phyloP scores from a whole-genome alignment of 1,140 invertebrate genomes.

The Nylanderia fulva region DNA sequence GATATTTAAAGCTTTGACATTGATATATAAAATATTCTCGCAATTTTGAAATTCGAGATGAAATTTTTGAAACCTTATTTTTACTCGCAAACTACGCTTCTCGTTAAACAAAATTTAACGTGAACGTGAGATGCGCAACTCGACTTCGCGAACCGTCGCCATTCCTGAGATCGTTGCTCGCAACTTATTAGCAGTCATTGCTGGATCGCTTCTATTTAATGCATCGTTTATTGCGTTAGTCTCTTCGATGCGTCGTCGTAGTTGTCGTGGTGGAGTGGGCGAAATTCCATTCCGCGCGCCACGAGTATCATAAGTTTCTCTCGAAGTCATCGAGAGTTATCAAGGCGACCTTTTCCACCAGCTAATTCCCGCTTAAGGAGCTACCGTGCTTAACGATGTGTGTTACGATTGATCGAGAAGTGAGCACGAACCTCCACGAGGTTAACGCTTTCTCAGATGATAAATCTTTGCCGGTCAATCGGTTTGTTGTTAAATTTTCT shows the following conservation, averaged over 20 bases:
- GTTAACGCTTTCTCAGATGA: conserved; percentile 52
- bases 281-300: conserved; percentile 51
- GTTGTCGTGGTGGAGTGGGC: conserved; percentile 36
- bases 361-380: conserved; percentile 50
- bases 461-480: conserved; percentile 40
- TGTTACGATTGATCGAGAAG: conserved; percentile 55
- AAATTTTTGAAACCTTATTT: background rate
- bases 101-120: background rate
- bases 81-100: no score
- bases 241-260: conserved; percentile 38
- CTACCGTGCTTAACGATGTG: conserved; percentile 53
- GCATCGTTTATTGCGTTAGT: conserved; percentile 63
- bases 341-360: conserved; percentile 33
- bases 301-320: conserved; percentile 52
- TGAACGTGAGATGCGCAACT: no score
- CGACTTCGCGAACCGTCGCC: background rate
- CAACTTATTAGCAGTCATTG: conserved; percentile 53
- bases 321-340: conserved; percentile 54
- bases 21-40: no score
- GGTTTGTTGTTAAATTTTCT: conserved; percentile 8
- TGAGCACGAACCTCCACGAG: conserved; percentile 22
- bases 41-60: no score
- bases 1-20: no score
- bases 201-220: conserved; percentile 48
- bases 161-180: conserved; percentile 44